phyloP scores from a whole-genome alignment of 2,113 vertebrate species.

The Podarcis raffonei region DNA sequence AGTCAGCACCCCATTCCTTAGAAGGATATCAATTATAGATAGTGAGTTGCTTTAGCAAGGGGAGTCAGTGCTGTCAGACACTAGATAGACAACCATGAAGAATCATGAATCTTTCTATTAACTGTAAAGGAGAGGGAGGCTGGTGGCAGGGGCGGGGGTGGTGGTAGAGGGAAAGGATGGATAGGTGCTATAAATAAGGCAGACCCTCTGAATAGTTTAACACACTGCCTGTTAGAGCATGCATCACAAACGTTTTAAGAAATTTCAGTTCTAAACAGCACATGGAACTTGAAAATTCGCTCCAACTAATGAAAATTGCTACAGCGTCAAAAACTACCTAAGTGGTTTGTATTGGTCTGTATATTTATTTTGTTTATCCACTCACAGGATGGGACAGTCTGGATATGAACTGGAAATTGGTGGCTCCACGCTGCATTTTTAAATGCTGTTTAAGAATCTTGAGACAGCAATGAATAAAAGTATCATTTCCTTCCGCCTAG shows the following conservation, averaged over 20 bases:
- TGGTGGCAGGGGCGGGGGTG: constrained; percentile 32
- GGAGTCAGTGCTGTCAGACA: constrained; percentile 91
- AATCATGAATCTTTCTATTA: constrained; percentile 98
- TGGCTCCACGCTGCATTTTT: not conserved
- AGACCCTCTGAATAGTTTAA: constrained; percentile 71
- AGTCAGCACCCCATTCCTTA: constrained; percentile 92
- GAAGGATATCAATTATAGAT: constrained; percentile 99
- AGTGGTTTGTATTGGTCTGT: constrained; percentile 39
- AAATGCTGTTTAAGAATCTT: not conserved
- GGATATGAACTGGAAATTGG: constrained; percentile 11
- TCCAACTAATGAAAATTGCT: constrained; percentile 19
- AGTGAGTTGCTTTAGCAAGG: constrained; percentile 92
- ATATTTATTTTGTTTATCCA: constrained; percentile 35
- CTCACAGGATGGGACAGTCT: constrained; percentile 26
- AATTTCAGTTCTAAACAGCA: constrained; percentile 33
- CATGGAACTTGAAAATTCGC: constrained; percentile 25
- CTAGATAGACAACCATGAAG: constrained; percentile 95
- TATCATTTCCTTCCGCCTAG: not conserved
- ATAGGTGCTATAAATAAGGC: constrained; percentile 81
- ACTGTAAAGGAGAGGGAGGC: constrained; percentile 77
- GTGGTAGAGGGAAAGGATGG: constrained; percentile 60
- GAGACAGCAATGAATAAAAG: not conserved
- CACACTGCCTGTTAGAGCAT: constrained; percentile 69
- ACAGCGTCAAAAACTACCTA: constrained; percentile 16
- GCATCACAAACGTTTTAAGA: constrained; percentile 69